A percentile compares a stretch with the other conserved stretches of the same genome.
Conservation (phyloP, 2,888 invertebrate species). For the Xylophagus ater region DNA sequence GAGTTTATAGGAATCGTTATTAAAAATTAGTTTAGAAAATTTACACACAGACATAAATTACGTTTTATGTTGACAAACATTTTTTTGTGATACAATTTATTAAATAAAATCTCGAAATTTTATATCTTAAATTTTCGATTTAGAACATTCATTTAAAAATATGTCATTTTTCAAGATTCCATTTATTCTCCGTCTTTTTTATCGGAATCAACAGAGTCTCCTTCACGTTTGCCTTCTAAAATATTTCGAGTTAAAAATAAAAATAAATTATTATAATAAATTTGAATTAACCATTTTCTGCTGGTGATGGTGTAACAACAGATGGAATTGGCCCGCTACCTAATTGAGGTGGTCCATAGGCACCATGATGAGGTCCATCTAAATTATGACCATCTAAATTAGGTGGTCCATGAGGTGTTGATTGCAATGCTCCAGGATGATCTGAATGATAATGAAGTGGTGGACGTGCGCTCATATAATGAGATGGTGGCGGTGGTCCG, state of each 20-base stretch:
- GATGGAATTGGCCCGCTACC: conserved; percentile 16
- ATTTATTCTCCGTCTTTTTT: conserved; percentile 33
- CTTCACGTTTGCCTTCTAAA: conserved; percentile 21
- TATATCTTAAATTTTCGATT: too few species aligned
- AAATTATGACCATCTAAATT: conserved; percentile 19
- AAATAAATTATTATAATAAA: conserved; percentile 13
- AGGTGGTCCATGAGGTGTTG: conserved; percentile 21
- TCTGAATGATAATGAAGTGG: conserved; percentile 22
- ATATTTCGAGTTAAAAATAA: conserved; percentile 1
- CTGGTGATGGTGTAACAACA: conserved; percentile 12
- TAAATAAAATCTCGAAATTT: too few species aligned
- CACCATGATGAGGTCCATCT: conserved; percentile 21
- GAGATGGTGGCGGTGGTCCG: conserved; percentile 31
- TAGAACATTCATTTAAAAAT: too few species aligned
- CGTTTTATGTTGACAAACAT: too few species aligned
- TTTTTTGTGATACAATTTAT: too few species aligned
- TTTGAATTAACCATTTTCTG: conserved; percentile 12
- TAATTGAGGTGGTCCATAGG: conserved; percentile 19
- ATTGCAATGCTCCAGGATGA: conserved; percentile 21
- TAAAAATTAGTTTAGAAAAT: too few species aligned
- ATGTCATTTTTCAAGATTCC: too few species aligned
- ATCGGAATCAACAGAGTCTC: conserved; percentile 27
- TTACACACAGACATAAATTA: too few species aligned
- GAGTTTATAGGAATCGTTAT: too few species aligned
- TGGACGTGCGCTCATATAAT: conserved; percentile 32